Evolutionary conservation across 2,797 vertebrate genomes (phyloP).

Genomic region (Simalia tracyae): DNA sequence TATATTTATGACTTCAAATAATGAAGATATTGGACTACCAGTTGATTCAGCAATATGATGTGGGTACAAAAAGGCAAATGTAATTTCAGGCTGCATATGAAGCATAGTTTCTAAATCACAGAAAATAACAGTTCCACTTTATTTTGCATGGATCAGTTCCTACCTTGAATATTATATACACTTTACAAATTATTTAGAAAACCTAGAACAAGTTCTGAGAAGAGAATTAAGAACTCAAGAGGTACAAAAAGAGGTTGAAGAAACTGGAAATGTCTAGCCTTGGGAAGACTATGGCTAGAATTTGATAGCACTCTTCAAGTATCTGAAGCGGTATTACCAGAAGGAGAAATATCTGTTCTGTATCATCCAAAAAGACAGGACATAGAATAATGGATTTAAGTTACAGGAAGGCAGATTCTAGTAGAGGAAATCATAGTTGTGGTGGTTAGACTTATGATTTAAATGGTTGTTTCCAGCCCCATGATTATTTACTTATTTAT

Average conservation of each 20-base stretch:
- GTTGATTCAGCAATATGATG: not conserved
- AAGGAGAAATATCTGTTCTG: not conserved
- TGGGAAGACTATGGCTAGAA: not conserved
- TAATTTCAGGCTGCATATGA: not conserved
- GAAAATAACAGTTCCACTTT: not conserved
- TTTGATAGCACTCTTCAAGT: not conserved
- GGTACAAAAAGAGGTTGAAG: not conserved
- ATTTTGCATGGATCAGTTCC: not conserved
- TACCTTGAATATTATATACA: not conserved
- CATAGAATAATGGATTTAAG: not conserved
- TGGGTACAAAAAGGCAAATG: not conserved
- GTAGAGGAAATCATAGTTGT: not conserved
- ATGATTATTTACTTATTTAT: not conserved
- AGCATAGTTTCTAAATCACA: not conserved
- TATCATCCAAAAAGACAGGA: not conserved
- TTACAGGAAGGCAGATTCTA: not conserved
- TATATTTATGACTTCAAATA: not conserved
- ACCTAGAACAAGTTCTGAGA: not conserved
- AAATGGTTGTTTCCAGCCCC: not conserved
- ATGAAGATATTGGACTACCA: not conserved
- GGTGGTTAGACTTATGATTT: not conserved
- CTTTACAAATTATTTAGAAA: not conserved
- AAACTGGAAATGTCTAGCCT: not conserved
- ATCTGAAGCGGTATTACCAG: not conserved
- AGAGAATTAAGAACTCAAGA: not conserved